A percentile compares a stretch with the other conserved stretches of the same genome.
Evolutionary conservation across 1,140 invertebrate genomes (phyloP).

Genomic region (Aphidius gifuensis): DNA sequence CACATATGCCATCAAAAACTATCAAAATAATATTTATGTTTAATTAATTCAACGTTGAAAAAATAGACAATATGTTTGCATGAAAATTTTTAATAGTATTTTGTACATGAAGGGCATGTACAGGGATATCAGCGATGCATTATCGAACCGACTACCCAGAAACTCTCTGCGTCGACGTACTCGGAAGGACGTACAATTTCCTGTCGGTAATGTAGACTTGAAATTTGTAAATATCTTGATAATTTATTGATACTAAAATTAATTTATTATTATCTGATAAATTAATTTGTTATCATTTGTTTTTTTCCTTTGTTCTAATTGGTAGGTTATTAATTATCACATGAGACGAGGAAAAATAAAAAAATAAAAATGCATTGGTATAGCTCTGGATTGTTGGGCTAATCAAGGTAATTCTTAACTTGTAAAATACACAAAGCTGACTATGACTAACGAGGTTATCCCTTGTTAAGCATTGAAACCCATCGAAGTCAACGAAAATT

Average conservation of each 20-base stretch:
- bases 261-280: too few relatives aligned
- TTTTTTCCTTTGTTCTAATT: too few relatives aligned
- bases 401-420: conserved; percentile 57
- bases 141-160: conserved; percentile 3
- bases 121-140: neutral
- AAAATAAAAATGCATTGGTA: too few relatives aligned
- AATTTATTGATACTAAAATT: too few relatives aligned
- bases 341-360: too few relatives aligned
- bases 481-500: conserved; percentile 27
- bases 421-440: conserved; percentile 54
- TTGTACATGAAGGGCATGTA: neutral
- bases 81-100: neutral
- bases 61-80: too few relatives aligned
- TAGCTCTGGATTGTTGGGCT: conserved; percentile 22
- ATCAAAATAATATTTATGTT: too few relatives aligned
- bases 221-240: neutral
- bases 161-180: conserved; percentile 15
- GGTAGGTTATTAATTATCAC: too few relatives aligned
- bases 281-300: too few relatives aligned
- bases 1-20: too few relatives aligned
- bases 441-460: conserved; percentile 51
- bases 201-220: conserved; percentile 36
- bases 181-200: conserved; percentile 47
- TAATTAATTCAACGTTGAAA: too few relatives aligned
- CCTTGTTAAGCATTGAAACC: conserved; percentile 55